A percentile compares a stretch with the other conserved stretches of the same genome.
Conservation (phyloP, 2,113 vertebrate genomes). For the Copsychus sechellarum region DNA sequence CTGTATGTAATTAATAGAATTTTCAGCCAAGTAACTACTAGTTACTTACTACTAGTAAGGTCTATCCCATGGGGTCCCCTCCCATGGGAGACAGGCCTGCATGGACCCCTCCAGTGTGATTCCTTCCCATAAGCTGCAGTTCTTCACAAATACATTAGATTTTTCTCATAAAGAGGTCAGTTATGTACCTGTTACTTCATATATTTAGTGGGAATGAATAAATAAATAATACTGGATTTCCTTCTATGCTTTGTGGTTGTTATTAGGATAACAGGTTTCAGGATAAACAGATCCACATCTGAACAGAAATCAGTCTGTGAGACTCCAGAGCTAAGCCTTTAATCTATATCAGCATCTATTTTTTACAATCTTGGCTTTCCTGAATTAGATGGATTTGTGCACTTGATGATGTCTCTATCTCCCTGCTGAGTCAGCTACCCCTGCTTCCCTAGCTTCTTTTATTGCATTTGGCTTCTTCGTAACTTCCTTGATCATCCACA, state of each 20-base stretch:
- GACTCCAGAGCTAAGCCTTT: neutral
- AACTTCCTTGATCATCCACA: neutral
- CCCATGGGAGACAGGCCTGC: neutral
- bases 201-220: neutral
- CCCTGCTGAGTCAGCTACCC: neutral
- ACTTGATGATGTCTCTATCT: neutral
- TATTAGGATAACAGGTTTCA: neutral
- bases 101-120: neutral
- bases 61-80: no score
- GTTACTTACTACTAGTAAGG: no score
- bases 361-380: neutral
- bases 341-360: neutral
- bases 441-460: neutral
- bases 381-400: neutral
- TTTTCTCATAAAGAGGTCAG: neutral
- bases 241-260: neutral
- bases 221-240: neutral
- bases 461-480: neutral
- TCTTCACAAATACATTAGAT: neutral
- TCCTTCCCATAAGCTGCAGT: neutral
- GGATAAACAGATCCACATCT: neutral
- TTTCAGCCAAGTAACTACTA: neutral
- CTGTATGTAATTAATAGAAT: neutral
- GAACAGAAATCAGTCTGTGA: neutral
- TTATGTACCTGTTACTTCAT: neutral